Conservation (phyloP, 2,113 vertebrate genomes). For the Strix aluco region DNA sequence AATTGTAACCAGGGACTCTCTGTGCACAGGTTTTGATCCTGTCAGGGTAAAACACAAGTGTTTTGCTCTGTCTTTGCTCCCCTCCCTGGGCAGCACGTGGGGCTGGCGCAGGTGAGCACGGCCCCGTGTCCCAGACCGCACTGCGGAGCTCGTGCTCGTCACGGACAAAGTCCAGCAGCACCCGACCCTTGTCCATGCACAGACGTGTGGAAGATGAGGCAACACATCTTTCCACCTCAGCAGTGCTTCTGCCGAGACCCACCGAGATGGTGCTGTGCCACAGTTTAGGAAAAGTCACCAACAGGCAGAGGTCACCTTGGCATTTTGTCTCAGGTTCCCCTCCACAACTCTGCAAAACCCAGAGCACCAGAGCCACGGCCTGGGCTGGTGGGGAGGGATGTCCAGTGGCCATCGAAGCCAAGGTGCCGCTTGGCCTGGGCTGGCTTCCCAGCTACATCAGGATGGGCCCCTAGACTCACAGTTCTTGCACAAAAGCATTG, state of each 20-base stretch:
- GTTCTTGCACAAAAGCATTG: not conserved
- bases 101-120: not conserved
- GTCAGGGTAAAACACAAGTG: not conserved
- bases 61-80: not conserved
- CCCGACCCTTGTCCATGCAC: conserved; percentile 18
- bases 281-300: not conserved
- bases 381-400: not conserved
- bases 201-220: not conserved
- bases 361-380: not conserved
- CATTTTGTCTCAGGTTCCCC: not conserved
- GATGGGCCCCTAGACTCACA: not conserved
- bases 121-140: rapidly evolving
- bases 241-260: not conserved
- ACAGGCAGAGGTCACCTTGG: not conserved
- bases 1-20: not conserved
- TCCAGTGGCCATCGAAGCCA: rapidly evolving
- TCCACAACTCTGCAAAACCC: not conserved
- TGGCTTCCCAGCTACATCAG: not conserved
- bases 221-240: not conserved
- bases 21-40: not conserved
- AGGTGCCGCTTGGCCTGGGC: rapidly evolving
- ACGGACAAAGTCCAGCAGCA: conserved; percentile 4
- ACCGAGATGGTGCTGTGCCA: not conserved
- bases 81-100: rapidly evolving
- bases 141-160: not conserved